Conservation (phyloP, 2,113 vertebrate species). For the Macroglossus sobrinus region DNA sequence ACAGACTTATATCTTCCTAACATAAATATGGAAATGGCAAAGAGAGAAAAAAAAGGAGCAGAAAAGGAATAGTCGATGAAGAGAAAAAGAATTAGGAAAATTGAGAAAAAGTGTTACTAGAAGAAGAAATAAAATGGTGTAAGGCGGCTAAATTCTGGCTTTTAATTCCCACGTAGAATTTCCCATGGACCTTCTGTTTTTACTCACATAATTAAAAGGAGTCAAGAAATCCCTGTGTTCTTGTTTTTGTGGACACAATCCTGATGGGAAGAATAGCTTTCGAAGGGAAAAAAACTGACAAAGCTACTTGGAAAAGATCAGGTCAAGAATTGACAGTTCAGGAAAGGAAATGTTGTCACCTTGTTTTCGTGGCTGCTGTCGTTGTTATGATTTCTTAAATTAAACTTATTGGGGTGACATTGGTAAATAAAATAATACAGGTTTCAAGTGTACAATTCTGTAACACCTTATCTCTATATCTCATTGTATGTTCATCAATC, state of each 20-base stretch:
- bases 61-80: not conserved
- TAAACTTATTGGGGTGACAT: too few relatives aligned
- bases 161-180: not conserved
- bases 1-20: not conserved
- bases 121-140: not conserved
- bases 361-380: not conserved
- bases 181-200: not conserved
- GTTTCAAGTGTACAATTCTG: too few relatives aligned
- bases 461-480: too few relatives aligned
- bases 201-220: not conserved
- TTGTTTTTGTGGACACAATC: not conserved
- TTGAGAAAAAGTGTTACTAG: not conserved
- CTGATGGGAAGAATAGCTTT: not conserved
- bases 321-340: not conserved
- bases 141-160: not conserved
- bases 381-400: too few relatives aligned
- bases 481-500: too few relatives aligned
- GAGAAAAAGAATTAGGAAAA: not conserved
- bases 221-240: not conserved
- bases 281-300: not conserved
- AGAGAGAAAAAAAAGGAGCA: not conserved
- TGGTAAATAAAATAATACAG: too few relatives aligned
- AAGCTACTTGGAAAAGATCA: not conserved
- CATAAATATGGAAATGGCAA: not conserved
- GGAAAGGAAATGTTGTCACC: not conserved